Base-by-base conservation (phyloP, 1,140 invertebrate genomes). In the Pollicipes pollicipes region DNA sequence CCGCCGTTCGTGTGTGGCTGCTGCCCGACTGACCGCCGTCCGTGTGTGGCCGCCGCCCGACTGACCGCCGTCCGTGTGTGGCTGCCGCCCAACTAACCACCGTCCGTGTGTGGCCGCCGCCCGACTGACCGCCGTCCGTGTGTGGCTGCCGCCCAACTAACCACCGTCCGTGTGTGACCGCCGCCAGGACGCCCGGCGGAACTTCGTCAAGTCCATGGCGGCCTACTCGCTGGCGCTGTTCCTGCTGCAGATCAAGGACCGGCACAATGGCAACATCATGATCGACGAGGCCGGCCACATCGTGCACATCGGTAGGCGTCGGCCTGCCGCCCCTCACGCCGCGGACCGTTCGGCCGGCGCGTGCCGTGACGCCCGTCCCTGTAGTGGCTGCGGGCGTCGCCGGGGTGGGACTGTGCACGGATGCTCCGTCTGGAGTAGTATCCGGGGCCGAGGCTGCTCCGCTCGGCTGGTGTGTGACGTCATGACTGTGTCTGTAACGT, bases 181-280 rank as follows among this genome's bases (percentile, higher is more conserved):
- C n/a, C n/a, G 6, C 24, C 79, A 94, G 83, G 87, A 86, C 67
- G 95, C 95, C 0, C 81, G 95, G 30, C 84, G 93, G 30, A 98
- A 98, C 81, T 99, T 99, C 80, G 88, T 99, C 0, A 90, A 91
- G 72, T 98, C 95, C 3, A 99, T 99, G 97, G 97, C 97, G 0
- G 96, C 95, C 0, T 99, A 99, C 82, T 97, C 94, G 76, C 90
- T 99, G 0, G 88, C 99, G 66, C 94, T 94, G 0, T 99, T 95
- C 82, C 81, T 99, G 24, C 82, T 99, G 28, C 97, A 99, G 81
- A 97, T 99, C 75, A 99, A 99, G 81, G 97, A 99, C 81, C 82
- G 97, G 68, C 97, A 99, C 78, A 99, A 99, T 83, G 97, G 97
- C 24, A 99, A 99, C 80, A 97, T 99, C 64, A 99, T 99, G 97